Conservation (phyloP, 2,888 invertebrate genomes). For the Dolichopus griseipennis region DNA sequence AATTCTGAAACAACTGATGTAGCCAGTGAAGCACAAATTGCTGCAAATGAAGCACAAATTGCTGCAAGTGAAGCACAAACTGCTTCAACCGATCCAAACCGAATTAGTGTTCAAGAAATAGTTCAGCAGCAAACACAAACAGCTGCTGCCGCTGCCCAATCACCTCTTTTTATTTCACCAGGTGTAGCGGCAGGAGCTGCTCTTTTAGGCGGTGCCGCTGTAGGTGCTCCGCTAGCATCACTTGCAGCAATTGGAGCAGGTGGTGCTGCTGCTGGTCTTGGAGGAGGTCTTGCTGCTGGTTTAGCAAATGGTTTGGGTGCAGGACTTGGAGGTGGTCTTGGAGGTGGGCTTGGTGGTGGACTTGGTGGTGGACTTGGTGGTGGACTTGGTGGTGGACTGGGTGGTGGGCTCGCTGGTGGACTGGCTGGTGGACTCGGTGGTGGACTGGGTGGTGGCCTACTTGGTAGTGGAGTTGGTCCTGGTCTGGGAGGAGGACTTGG, state of each 20-base stretch:
- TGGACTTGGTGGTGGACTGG: background rate
- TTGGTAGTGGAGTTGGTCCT: conserved; percentile 12
- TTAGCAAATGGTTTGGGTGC: conserved; percentile 11
- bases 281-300: background rate
- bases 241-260: background rate
- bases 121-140: background rate
- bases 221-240: background rate
- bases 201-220: background rate
- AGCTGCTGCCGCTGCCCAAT: background rate
- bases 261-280: too few relatives aligned
- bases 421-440: conserved; percentile 7
- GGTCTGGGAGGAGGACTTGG: conserved; percentile 14
- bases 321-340: conserved; percentile 7
- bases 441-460: conserved; percentile 14
- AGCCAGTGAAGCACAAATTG: background rate
- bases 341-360: conserved; percentile 12
- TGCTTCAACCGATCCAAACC: background rate
- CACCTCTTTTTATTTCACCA: background rate
- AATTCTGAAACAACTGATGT: conserved; percentile 9
- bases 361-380: conserved; percentile 12
- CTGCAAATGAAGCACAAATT: background rate
- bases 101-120: background rate
- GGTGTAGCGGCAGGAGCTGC: background rate
- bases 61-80: background rate
- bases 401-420: conserved; percentile 11